Base-by-base conservation (phyloP, 1,140 invertebrate genomes). In the Drosophila kohkoa region DNA sequence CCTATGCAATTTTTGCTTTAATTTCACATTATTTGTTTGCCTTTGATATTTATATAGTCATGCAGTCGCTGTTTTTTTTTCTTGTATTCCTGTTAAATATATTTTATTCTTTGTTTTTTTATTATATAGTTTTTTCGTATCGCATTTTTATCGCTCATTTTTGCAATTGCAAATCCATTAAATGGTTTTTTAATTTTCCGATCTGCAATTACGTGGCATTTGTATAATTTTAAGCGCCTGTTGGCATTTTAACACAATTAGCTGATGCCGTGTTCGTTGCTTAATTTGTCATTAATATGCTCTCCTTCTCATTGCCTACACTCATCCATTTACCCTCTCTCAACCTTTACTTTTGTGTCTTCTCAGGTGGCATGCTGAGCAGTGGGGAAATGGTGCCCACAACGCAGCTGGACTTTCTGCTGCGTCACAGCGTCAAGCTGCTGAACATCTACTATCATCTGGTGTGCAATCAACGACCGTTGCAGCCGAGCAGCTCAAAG, bases 361-460 rank as follows among this genome's bases (percentile, higher is more conserved):
- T 10, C 35, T 38, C 68, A 89, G 85, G 85, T 71, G 68, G 67
- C 51, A 74, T 81, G 69, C 20, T 89, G 38, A 76, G 75, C 81
- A 59, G 60, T 1, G 75, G 81, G 6, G 70, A 81, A 13, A 7
- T 48, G 46, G 43, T 68, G 3, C 69, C 49, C 25, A 15, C 57
- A 15, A 10, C 32, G 28, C 85, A 89, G 32, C 59, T 85, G 63
- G 85, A 89, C 58, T 89, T 90, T 82, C 71, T 96, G 16, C 92
- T 97, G 15, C 93, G 83, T 25, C 96, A 97, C 90, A 90, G 95
- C 1, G 92, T 95, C 57, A 94, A 95, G 88, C 79, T 97, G 8
- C 89, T 97, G 32, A 96, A 96, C 90, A 95, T 96, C 73, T 96
- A 95, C 92, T 94, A 95, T 57, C 95, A 96, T 88, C 94, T 97